Conservation (phyloP, 2,113 vertebrate species). For the Megaleporinus macrocephalus region DNA sequence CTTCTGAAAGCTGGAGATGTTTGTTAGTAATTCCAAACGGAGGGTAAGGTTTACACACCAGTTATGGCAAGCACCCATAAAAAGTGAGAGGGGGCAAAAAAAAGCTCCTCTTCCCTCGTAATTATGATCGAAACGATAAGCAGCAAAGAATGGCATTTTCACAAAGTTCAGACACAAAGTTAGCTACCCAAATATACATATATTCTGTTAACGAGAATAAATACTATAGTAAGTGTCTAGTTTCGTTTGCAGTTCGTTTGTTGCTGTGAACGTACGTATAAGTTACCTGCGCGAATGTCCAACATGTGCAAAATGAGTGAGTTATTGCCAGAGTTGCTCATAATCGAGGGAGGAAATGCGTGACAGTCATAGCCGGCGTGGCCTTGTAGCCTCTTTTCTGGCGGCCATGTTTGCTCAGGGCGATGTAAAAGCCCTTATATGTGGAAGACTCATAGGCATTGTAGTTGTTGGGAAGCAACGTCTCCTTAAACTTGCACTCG, state of each 20-base stretch:
- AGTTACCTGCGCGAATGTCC: constrained; percentile 82
- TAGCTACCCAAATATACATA: constrained; percentile 85
- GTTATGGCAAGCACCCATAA: constrained; percentile 72
- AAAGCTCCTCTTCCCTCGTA: constrained; percentile 60
- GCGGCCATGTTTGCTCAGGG: constrained; percentile 91
- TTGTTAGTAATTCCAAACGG: constrained; percentile 63
- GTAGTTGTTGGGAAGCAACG: constrained; percentile 92
- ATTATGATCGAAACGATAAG: constrained; percentile 75
- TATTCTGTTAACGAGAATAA: constrained; percentile 76
- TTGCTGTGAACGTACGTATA: constrained; percentile 64
- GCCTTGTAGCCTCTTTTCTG: constrained; percentile 91
- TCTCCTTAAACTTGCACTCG: constrained; percentile 95
- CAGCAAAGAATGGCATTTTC: constrained; percentile 78
- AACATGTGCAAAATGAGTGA: constrained; percentile 85
- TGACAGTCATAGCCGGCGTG: constrained; percentile 91
- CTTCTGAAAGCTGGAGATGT: constrained; percentile 60
- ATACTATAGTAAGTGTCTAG: constrained; percentile 76
- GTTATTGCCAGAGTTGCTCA: constrained; percentile 80
- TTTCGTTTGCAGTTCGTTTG: constrained; percentile 68
- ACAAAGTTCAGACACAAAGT: constrained; percentile 78
- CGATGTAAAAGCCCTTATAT: constrained; percentile 86
- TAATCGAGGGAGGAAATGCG: constrained; percentile 94
- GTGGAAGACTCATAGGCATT: constrained; percentile 90
- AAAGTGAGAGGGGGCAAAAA: constrained; percentile 61
- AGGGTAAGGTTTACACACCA: constrained; percentile 67